Base-by-base conservation (phyloP, 1,140 invertebrate species). In the Listronotus oregonensis region DNA sequence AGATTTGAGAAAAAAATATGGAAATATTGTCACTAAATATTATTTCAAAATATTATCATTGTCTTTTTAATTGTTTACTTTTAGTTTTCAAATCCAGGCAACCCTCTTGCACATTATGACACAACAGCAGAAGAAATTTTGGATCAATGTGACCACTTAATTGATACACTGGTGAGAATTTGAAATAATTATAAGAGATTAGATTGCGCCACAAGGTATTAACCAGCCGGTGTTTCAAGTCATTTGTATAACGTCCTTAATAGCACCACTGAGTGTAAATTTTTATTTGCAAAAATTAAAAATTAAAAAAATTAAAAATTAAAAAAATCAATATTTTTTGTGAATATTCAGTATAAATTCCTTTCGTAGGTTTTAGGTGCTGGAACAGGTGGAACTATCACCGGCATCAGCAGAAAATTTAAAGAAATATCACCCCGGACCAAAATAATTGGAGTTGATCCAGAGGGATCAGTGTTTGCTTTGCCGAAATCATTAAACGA, bases 31-130 rank as follows among this genome's bases (percentile, higher is more conserved):
- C 21, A 27, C 42, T n/a, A 6, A n/a, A 1, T 43, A 17, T 1
- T n/a, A 6, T 57, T 21, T 42, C 7, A n/a, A 27, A 46, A 10
- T 15, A 6, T 31, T 21, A 32, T 11, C 3, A 10, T 56, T 52
- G 39, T 55, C 32, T 18, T 8, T 61, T 17, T 6, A 8, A 9
- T 32, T 57, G 15, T n/a, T 14, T 57, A 12, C 14, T 21, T 83
- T 59, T 73, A 95, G 90, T 96, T 95, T 74, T 85, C 86, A 1
- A 95, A 95, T 83, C 77, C 88, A 63, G 88, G 90, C 59, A 98
- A 98, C 82, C 95, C 96, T 11, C 75, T 97, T 62, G 93, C 95
- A 3, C 96, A 98, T 80, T 98, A 96, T 79, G 95, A 98, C 75
- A 85, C 85, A 55, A 97, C 96, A 27, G 95, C 87, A 4, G 88